These are phyloP conservation scores for Orius insidiosus DNA, from an alignment of 1,140 invertebrate species.

Conservation along the genomic window DNA sequence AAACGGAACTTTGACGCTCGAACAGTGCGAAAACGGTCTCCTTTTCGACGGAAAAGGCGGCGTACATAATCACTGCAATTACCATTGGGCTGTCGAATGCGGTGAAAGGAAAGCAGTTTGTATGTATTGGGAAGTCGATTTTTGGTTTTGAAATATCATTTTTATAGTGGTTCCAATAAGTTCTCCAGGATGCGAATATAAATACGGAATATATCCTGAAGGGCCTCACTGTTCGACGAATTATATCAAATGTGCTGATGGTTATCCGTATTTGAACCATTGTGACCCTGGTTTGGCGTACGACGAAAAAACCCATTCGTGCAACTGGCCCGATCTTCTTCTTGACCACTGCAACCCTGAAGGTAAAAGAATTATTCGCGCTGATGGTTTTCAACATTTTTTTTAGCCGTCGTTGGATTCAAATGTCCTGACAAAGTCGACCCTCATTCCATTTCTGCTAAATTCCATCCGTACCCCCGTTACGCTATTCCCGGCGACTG, in stretches of 20 bases:
- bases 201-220: constrained; percentile 73
- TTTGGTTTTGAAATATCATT: neutral
- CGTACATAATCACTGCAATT: constrained; percentile 83
- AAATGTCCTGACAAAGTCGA: constrained; percentile 36
- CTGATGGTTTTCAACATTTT: neutral
- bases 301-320: constrained; percentile 69
- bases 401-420: constrained; percentile 57
- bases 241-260: constrained; percentile 72
- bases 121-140: constrained; percentile 24
- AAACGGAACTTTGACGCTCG: constrained; percentile 75
- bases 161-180: constrained; percentile 58
- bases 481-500: constrained; percentile 70
- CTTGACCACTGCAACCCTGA: constrained; percentile 73
- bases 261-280: constrained; percentile 53
- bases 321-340: constrained; percentile 85
- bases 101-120: constrained; percentile 63
- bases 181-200: constrained; percentile 65
- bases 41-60: constrained; percentile 76
- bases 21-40: constrained; percentile 80
- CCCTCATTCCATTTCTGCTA: constrained; percentile 53
- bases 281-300: constrained; percentile 78
- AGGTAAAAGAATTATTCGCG: constrained; percentile 31
- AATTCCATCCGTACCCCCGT: constrained; percentile 79
- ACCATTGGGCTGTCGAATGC: constrained; percentile 81
- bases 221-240: constrained; percentile 60